Evolutionary conservation across 2,888 invertebrate genomes (phyloP).

Genomic region (Gasteruption jaculator): DNA sequence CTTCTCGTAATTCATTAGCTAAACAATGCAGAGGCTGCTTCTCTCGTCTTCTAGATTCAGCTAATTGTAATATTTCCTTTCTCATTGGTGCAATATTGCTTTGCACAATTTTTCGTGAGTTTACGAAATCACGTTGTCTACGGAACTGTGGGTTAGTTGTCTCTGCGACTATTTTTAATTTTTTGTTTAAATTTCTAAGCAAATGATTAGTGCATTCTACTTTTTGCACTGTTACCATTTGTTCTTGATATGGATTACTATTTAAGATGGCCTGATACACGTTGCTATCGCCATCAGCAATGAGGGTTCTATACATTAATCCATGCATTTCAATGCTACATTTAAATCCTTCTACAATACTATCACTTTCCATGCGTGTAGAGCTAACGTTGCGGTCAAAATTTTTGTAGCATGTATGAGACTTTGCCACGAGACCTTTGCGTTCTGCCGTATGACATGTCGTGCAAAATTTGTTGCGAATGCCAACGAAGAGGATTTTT

Average conservation of each 20-base stretch:
- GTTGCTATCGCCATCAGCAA: conserved; percentile 20
- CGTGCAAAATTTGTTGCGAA: conserved; percentile 30
- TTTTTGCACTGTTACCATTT: too few species aligned
- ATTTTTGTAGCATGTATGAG: conserved; percentile 29
- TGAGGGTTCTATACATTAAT: conserved; percentile 10
- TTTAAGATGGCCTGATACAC: too few species aligned
- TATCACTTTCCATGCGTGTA: conserved; percentile 31
- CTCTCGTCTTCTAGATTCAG: too few species aligned
- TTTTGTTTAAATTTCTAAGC: conserved; percentile 12
- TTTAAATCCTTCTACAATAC: too few species aligned
- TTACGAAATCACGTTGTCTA: too few species aligned
- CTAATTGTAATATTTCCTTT: too few species aligned
- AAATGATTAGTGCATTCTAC: conserved; percentile 24
- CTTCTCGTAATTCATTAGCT: conserved; percentile 9
- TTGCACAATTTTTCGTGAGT: too few species aligned
- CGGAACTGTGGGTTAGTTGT: too few species aligned
- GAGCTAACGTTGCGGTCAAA: conserved; percentile 23
- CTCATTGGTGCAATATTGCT: too few species aligned
- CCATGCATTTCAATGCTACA: too few species aligned
- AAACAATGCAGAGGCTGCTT: too few species aligned
- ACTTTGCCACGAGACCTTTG: conserved; percentile 11
- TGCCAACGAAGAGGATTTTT: conserved; percentile 29
- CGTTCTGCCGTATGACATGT: conserved; percentile 23
- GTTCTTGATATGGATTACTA: too few species aligned
- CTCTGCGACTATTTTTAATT: conserved; percentile 1